Conservation (phyloP, 2,888 invertebrate species). For the Cataglyphis livida region DNA sequence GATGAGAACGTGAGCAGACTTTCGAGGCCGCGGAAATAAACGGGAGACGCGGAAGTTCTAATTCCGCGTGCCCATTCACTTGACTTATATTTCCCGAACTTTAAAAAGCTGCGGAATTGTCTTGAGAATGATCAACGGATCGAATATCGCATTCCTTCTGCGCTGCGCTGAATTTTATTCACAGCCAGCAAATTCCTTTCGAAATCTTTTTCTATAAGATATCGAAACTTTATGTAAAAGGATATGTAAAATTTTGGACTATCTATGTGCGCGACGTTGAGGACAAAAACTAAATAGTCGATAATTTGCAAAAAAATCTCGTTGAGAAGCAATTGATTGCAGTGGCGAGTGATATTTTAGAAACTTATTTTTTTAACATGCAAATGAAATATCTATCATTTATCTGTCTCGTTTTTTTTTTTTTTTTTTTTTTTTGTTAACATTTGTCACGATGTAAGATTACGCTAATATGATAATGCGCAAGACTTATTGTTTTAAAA, state of each 20-base stretch:
- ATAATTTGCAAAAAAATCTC: not conserved
- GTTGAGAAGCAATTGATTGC: not conserved
- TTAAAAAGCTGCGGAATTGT: slow-evolving; percentile 58
- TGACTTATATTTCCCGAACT: slow-evolving; percentile 61
- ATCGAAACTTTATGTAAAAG: not conserved
- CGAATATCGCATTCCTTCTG: slow-evolving; percentile 20
- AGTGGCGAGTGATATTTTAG: not conserved
- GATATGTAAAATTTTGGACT: not conserved
- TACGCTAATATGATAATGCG: not conserved
- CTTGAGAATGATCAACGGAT: slow-evolving; percentile 54
- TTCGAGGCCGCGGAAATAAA: slow-evolving; percentile 65
- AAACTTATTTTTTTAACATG: not conserved
- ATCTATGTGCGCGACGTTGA: not conserved
- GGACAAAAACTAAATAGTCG: not conserved
- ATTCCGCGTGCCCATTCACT: slow-evolving; percentile 40
- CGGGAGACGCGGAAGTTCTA: slow-evolving; percentile 56
- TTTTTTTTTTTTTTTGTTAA: not conserved
- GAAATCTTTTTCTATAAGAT: slow-evolving; percentile 4
- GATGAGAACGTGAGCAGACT: slow-evolving; percentile 76
- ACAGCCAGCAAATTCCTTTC: not conserved
- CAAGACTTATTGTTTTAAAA: not conserved
- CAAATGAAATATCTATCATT: not conserved
- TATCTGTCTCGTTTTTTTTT: not conserved
- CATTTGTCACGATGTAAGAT: not conserved
- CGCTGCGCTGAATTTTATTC: slow-evolving; percentile 18